phyloP scores from a whole-genome alignment of 30 jellyfish, hydroid and myxozoan species.

The Mastigias papua region DNA sequence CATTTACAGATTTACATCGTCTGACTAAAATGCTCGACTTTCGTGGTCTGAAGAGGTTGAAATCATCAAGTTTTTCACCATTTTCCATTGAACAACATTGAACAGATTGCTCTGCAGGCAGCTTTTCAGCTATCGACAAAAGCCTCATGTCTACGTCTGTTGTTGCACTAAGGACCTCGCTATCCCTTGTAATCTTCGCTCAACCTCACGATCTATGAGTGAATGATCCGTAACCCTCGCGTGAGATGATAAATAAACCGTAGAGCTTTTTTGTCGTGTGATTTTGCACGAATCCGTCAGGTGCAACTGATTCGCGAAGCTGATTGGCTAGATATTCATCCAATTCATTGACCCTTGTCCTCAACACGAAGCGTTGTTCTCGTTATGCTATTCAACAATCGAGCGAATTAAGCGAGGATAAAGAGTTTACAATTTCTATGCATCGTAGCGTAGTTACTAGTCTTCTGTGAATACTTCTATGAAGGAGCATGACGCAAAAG shows the following conservation, averaged over 20 bases:
- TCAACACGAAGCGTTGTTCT: too few species aligned
- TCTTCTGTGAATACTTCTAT: too few species aligned
- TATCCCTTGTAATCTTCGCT: background rate
- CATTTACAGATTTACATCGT: conserved; percentile 61
- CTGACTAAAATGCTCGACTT: conserved; percentile 51
- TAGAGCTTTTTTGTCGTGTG: background rate
- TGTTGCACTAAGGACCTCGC: conserved; percentile 1
- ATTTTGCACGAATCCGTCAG: conserved; percentile 34
- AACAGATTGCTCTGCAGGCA: conserved; percentile 39
- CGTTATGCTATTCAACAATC: too few species aligned
- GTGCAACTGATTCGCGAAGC: conserved; percentile 6
- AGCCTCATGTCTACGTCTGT: conserved; percentile 50
- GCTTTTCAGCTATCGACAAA: conserved; percentile 47
- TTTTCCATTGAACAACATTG: conserved; percentile 41
- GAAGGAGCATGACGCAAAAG: too few species aligned
- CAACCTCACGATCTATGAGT: background rate
- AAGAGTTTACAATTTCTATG: too few species aligned
- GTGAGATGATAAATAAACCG: background rate
- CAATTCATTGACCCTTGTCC: conserved; percentile 40
- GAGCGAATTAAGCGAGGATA: too few species aligned
- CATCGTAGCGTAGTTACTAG: too few species aligned
- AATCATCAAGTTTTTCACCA: conserved; percentile 22
- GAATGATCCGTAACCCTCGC: background rate
- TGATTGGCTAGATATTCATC: conserved; percentile 18
- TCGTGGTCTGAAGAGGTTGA: conserved; percentile 19